These are phyloP conservation scores for Eledone cirrhosa DNA, from an alignment of 2,888 invertebrate species.

Conservation along the genomic window DNA sequence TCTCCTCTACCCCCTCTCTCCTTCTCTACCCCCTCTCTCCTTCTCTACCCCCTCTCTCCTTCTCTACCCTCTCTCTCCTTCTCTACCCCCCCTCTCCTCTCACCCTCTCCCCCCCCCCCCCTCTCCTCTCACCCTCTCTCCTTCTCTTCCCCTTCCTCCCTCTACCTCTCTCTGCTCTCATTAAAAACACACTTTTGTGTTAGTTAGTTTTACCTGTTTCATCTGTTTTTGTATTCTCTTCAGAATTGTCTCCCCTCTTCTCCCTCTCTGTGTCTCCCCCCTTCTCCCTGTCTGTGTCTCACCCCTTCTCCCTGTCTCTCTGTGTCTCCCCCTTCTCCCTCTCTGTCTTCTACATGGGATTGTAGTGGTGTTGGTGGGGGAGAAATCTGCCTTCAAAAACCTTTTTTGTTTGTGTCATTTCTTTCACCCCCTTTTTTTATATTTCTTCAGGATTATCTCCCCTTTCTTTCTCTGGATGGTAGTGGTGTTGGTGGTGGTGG, in stretches of 20 bases:
- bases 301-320: slow-evolving; percentile 21
- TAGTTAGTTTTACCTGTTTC: background rate
- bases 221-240: background rate
- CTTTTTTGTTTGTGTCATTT: too few relatives aligned
- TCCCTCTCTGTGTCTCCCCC: background rate
- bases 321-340: slow-evolving; percentile 18
- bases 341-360: slow-evolving; percentile 13
- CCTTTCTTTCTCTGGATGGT: too few relatives aligned
- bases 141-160: background rate
- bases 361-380: too few relatives aligned
- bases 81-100: too few relatives aligned
- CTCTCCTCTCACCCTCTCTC: too few relatives aligned
- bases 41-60: too few relatives aligned
- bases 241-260: background rate
- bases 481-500: too few relatives aligned
- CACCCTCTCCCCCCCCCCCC: background rate
- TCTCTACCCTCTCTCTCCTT: too few relatives aligned
- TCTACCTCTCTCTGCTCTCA: background rate
- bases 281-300: background rate
- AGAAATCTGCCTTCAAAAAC: too few relatives aligned
- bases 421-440: too few relatives aligned
- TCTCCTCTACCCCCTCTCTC: too few relatives aligned
- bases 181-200: background rate
- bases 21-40: background rate
- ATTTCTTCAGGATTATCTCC: too few relatives aligned